Evolutionary conservation across 2,797 vertebrate species (phyloP).

Genomic region (Aplochiton taeniatus): DNA sequence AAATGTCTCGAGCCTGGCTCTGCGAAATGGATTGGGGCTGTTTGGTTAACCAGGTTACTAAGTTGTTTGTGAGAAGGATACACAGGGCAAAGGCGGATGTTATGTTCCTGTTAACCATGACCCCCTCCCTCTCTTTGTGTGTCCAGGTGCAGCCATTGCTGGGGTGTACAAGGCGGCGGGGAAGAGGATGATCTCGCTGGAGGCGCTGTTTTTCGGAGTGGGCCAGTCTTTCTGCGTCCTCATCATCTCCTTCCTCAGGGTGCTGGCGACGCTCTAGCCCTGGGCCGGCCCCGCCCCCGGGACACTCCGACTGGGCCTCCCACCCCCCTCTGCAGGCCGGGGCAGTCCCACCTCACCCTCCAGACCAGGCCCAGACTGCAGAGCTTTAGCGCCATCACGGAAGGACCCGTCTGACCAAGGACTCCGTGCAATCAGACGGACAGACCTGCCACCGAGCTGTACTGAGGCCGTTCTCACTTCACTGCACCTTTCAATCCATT

Average conservation of each 20-base stretch:
- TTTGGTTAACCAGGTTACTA: no score
- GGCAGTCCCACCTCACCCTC: no score
- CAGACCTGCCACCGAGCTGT: slow-evolving; percentile 8
- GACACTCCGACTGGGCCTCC: no score
- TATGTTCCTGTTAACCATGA: background rate
- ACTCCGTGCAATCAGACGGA: slow-evolving; percentile 14
- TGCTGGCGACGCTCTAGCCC: slow-evolving; percentile 92
- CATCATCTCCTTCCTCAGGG: slow-evolving; percentile 89
- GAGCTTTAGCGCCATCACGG: no score
- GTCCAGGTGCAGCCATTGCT: slow-evolving; percentile 90
- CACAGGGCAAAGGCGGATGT: no score
- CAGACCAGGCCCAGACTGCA: no score
- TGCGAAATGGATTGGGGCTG: no score
- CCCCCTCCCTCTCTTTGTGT: slow-evolving; percentile 2
- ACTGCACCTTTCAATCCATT: no score
- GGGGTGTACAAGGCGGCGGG: slow-evolving; percentile 95
- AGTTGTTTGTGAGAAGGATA: no score
- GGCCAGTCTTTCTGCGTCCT: slow-evolving; percentile 93
- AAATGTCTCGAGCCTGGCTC: no score
- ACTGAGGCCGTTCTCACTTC: no score
- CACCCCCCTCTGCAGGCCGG: no score
- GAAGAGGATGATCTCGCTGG: slow-evolving; percentile 92
- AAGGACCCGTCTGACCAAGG: background rate
- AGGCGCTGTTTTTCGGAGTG: slow-evolving; percentile 90
- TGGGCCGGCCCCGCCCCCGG: background rate